phyloP scores from a whole-genome alignment of 2,888 invertebrate genomes.

The Julus scandinavius region DNA sequence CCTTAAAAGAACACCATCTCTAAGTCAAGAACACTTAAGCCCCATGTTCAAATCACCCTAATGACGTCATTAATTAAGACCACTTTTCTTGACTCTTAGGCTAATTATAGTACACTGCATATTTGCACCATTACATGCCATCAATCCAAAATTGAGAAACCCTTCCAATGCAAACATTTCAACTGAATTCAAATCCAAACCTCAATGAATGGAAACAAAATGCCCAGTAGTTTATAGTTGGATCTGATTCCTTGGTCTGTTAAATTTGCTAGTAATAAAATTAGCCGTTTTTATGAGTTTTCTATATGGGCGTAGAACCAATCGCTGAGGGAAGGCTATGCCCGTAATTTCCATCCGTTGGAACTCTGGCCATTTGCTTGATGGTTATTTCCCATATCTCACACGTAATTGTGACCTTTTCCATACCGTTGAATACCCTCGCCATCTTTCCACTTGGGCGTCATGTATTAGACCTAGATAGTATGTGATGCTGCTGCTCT shows the following conservation, averaged over 20 bases:
- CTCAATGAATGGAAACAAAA: not conserved
- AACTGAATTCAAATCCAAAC: not conserved
- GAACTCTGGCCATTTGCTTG: not conserved
- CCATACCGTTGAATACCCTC: not conserved
- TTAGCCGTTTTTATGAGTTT: not conserved
- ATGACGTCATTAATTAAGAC: not conserved
- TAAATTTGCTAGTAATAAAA: slow-evolving; percentile 8
- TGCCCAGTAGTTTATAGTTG: not conserved
- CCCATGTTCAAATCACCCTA: not conserved
- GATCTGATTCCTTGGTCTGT: not conserved
- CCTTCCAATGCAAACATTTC: not conserved
- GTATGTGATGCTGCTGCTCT: not conserved
- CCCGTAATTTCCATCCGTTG: slow-evolving; percentile 11
- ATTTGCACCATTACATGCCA: not conserved
- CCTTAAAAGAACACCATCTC: too few species aligned
- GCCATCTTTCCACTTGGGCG: not conserved
- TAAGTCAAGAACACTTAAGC: too few species aligned
- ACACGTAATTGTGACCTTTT: slow-evolving; percentile 24
- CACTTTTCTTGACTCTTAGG: not conserved
- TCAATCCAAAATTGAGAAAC: not conserved
- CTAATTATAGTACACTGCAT: not conserved
- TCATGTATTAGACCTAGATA: not conserved
- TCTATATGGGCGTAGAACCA: not conserved
- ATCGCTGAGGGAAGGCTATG: not conserved
- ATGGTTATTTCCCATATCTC: slow-evolving; percentile 8